Evolutionary conservation across 2,113 vertebrate species (phyloP), one percentile per base, ranked within the genome.

Genomic region (Mormyrus iriodes): DNA sequence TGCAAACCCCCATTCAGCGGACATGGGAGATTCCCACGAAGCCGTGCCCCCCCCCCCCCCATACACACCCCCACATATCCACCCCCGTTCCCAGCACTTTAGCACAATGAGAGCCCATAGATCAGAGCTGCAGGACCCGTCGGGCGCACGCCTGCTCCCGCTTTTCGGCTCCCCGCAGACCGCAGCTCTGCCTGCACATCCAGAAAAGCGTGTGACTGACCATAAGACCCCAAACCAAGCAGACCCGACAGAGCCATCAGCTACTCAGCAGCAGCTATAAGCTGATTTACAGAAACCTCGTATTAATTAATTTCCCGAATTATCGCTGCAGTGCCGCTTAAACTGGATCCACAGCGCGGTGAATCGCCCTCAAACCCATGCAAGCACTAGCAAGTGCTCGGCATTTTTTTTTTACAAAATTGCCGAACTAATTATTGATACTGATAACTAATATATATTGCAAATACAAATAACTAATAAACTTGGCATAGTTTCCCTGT

Each of bases 341-440:
- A 58, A 58, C 55, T 24, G 55, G 39, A 83, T 21, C 79, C 79
- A 12, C 46, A 51, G 58, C 21, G 92, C 90, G 90, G n/a, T 90
- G 91, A 17, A 79, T 35, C 89, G 92, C 79, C 91, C 55, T 91
- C 92, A 91, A 89, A 90, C 91, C 90, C 91, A 90, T 91, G 90
- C 53, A 91, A 86, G 85, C 89, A 90, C 88, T 90, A 65, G 90
- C 92, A 31, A 88, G 65, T 73, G 21, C 10, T 73, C 13, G 12
- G 8, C 31, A 35, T 69, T 88, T 69, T 69, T 88, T 8, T 46
- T 27, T 10, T 13, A 73, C 27, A 73, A 35, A 79, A 79, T 42
- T 39, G 19, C 35, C 35, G 4, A 39, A 15, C 73, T 79, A 15
- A 35, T 17, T 7, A 6, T 39, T 39, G 15, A 53, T 39, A 82